Evolutionary conservation across 2,888 invertebrate genomes (phyloP).

Genomic region (Pristionchus arcanus): DNA sequence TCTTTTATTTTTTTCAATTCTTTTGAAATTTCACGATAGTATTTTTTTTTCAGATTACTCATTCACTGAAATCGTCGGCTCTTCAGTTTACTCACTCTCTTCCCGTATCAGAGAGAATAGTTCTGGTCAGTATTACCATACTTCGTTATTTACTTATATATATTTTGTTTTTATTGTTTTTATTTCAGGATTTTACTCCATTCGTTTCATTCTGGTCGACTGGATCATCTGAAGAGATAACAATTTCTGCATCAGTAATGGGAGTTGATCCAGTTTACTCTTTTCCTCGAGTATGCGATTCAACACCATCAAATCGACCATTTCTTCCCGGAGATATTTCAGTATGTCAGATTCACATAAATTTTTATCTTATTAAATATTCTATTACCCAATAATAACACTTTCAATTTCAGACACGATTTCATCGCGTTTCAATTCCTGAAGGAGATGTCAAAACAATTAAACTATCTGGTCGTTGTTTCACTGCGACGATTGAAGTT

Average conservation of each 20-base stretch:
- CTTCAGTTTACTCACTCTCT: not conserved
- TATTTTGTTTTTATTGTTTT: not conserved
- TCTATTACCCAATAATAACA: no score
- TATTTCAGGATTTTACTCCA: not conserved
- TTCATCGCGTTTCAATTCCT: slow-evolving; percentile 10
- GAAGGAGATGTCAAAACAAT: not conserved
- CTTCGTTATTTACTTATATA: not conserved
- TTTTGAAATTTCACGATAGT: not conserved
- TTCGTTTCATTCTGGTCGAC: not conserved
- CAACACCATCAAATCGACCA: not conserved
- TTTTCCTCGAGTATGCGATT: slow-evolving; percentile 19
- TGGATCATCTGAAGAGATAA: not conserved
- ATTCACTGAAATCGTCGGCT: not conserved
- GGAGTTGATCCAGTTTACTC: slow-evolving; percentile 25
- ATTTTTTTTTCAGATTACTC: not conserved
- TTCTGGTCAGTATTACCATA: not conserved
- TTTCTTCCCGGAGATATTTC: slow-evolving; percentile 1
- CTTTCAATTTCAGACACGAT: not conserved
- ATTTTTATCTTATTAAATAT: not conserved
- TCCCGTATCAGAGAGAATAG: not conserved
- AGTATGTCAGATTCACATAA: not conserved
- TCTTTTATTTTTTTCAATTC: no score
- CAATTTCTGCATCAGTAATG: not conserved
- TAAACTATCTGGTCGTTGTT: slow-evolving; percentile 23
- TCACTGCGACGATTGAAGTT: slow-evolving; percentile 19